Base-by-base conservation (phyloP, 2,113 vertebrate genomes). In the Zosterops hypoxanthus region DNA sequence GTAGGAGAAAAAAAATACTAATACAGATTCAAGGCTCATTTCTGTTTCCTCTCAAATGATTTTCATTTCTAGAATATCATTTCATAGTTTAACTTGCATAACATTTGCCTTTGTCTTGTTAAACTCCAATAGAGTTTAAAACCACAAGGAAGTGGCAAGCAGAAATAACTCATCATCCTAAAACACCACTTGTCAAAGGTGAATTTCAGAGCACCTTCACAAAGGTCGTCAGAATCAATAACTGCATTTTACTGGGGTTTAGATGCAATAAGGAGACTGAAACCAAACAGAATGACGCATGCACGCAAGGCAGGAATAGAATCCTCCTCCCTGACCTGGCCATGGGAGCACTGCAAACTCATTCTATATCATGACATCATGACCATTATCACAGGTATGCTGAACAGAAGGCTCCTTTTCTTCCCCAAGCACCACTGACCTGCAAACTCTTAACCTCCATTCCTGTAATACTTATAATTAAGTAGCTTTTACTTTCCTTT, bases 211-310 rank as follows among this genome's bases (percentile, higher is more conserved):
- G 34, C 36, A 53, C 42, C 39, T 63, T 72, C 49, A 71, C 44
- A 84, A 91, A 94, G 29, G 44, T 13, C 9, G 0, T 72, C 57
- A 79, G 57, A 91, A 94, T 33, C 50, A 76, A 72, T 66, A 94
- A 47, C 12, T 18, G 4, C 39, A 56, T 59, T 82, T 61, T 34
- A 76, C 8, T 25, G 14, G 11, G 4, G 31, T 57, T 96, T 81
- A 75, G 13, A 59, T 52, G 63, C 41, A 53, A 18, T 7, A 14
- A 61, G 31, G 26, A 77, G 50, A 84, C 24, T 14, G 26, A 88
- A 88, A 71, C 1, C 49, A 73, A 44, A 65, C 65, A 75, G 53
- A 49, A 76, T 39, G 14, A 84, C 1, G 4, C 4, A 0, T 0
- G 0, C 8, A 42, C 8, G 25, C 15, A 28, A 78, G 21, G 29